Base-by-base conservation (phyloP, 1,140 invertebrate species). In the Anoplolepis gracilipes region DNA sequence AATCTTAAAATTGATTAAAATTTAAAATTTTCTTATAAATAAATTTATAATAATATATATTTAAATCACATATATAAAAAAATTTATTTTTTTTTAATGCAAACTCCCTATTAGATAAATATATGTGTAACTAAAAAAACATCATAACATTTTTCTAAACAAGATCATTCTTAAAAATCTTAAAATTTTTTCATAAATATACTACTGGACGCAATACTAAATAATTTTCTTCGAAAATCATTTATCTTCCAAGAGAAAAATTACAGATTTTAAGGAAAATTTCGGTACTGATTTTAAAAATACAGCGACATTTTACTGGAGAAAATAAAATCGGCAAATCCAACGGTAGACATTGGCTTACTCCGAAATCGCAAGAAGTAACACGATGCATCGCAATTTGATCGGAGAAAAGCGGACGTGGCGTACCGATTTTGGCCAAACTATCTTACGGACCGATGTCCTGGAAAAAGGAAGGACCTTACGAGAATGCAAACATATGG, bases 401-500 rank as follows among this genome's bases (percentile, higher is more conserved):
- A 87, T 86, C 72, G 62, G 61, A 84, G 77, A 53, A 67, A 78
- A 73, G 33, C 19, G 75, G 62, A 90, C 73, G 84, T 88, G 57
- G 49, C 64, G 46, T 39, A 49, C 72, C 67, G 65, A 73, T 87
- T 86, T 59, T 79, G 72, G 46, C 84, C 84, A 88, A 92, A 92
- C 90, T 90, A 91, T 85, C 81, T 87, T 30, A 75, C 65, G 67
- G 33, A 22, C 62, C 86, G 55, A 88, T 69, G 69, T 49, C 53
- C 78, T 36, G 87, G 33, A 8, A 57, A 69, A 22, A 59, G 55
- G 36, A 61, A 72, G 46, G 49, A 85, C 67, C 84, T 67, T 49
- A 72, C 55, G 62, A 62, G 82, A 64, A 88, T 81, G 70, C 85
- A 91, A 85, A 91, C 85, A 84, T 88, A 91, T 89, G 90, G 84